These are phyloP conservation scores for Ondatra zibethicus DNA, from an alignment of 2,113 vertebrate species.

Conservation along the genomic window DNA sequence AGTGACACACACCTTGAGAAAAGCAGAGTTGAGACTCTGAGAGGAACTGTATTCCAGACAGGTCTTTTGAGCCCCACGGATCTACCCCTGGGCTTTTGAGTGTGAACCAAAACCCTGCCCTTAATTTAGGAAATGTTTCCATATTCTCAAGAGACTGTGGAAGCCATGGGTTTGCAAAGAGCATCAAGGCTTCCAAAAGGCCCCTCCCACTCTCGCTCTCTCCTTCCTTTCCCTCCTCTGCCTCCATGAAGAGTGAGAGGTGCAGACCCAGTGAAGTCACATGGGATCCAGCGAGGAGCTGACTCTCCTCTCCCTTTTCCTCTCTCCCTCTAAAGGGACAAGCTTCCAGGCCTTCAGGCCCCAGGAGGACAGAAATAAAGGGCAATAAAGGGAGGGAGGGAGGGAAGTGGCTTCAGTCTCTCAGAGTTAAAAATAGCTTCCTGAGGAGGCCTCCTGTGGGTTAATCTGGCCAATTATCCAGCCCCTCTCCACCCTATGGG, in stretches of 20 bases:
- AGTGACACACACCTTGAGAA: neutral
- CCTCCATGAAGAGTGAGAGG: neutral
- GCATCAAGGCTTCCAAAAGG: neutral
- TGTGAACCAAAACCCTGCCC: neutral
- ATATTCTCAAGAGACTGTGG: neutral
- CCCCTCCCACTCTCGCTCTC: neutral
- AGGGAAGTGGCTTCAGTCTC: conserved; percentile 60
- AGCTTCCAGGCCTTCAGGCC: conserved; percentile 61
- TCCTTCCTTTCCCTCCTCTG: neutral
- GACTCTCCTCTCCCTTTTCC: neutral
- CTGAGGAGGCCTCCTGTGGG: conserved; percentile 66
- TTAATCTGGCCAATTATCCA: conserved; percentile 67
- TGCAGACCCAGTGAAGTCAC: neutral
- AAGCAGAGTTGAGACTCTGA: neutral
- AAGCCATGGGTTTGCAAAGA: neutral
- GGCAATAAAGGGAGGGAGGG: conserved; percentile 55
- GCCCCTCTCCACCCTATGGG: conserved; percentile 48
- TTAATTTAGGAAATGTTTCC: neutral
- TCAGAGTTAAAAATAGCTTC: conserved; percentile 75
- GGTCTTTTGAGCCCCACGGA: neutral
- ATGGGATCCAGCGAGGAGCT: neutral
- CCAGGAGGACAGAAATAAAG: conserved; percentile 60
- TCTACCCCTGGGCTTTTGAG: neutral
- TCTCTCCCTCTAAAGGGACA: conserved; percentile 15
- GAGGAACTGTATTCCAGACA: neutral